phyloP scores from a whole-genome alignment of 2,113 vertebrate genomes.

The Petromus typicus region DNA sequence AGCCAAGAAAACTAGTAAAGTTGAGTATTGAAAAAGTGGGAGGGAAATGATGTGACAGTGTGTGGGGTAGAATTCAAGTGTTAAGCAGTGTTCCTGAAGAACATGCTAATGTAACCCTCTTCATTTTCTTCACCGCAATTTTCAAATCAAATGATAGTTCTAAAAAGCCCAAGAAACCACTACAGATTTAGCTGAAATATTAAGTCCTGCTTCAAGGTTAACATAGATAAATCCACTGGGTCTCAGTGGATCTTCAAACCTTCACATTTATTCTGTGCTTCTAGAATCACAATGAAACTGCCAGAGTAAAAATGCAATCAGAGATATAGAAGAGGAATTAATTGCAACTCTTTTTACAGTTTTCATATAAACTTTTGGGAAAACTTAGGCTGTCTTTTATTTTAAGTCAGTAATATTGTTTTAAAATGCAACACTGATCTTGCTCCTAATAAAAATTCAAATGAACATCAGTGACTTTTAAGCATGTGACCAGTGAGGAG shows the following conservation, averaged over 20 bases:
- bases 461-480: neutral
- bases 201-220: neutral
- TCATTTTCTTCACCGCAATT: neutral
- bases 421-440: neutral
- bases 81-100: neutral
- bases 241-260: neutral
- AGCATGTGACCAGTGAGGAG: neutral
- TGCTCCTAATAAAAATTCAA: neutral
- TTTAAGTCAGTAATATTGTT: neutral
- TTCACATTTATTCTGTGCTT: neutral
- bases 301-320: neutral
- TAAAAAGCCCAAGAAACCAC: neutral
- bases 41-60: neutral
- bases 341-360: neutral
- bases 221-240: neutral
- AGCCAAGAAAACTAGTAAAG: neutral
- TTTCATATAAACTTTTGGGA: neutral
- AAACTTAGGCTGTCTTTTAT: neutral
- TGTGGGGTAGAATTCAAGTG: neutral
- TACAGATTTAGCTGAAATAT: neutral
- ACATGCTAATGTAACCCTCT: neutral
- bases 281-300: neutral
- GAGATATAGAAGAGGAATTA: neutral
- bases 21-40: neutral
- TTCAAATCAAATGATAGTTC: slow-evolving; percentile 10